These are phyloP conservation scores for Pyxicephalus adspersus DNA, from an alignment of 2,113 vertebrate genomes.

Conservation along the genomic window DNA sequence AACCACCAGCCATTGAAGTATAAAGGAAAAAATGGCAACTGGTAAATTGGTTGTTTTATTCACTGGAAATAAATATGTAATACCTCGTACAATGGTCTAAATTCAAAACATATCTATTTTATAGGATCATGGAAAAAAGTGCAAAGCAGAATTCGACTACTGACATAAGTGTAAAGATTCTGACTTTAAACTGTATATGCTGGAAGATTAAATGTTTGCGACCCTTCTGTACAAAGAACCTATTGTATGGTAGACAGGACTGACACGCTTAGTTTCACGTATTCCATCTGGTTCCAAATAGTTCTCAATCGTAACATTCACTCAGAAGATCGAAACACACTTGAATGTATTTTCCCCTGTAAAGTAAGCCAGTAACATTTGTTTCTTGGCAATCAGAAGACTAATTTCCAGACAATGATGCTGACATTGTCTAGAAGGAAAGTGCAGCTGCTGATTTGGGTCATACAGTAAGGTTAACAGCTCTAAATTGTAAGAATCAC, in stretches of 20 bases:
- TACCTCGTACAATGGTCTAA: not conserved
- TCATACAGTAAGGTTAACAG: slow-evolving; percentile 6
- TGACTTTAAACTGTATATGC: slow-evolving; percentile 55
- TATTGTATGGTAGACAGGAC: slow-evolving; percentile 55
- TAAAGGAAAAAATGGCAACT: too few relatives aligned
- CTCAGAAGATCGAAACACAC: slow-evolving; percentile 12
- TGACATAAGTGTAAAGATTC: slow-evolving; percentile 60
- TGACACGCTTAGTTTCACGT: slow-evolving; percentile 32
- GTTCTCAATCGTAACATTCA: not conserved
- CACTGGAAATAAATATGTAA: not conserved
- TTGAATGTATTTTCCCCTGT: slow-evolving; percentile 6
- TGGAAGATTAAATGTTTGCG: slow-evolving; percentile 51
- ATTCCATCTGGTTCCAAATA: slow-evolving; percentile 22
- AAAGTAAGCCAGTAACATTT: slow-evolving; percentile 43
- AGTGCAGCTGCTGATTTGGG: slow-evolving; percentile 44
- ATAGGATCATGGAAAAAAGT: slow-evolving; percentile 67
- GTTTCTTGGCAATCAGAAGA: slow-evolving; percentile 39
- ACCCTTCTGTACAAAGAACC: slow-evolving; percentile 58
- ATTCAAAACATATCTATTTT: not conserved
- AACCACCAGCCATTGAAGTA: too few relatives aligned
- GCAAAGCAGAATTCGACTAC: slow-evolving; percentile 59
- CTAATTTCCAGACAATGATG: slow-evolving; percentile 55
- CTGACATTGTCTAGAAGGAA: slow-evolving; percentile 52
- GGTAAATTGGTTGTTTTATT: too few relatives aligned
- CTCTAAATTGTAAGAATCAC: slow-evolving; percentile 24